Conservation (phyloP, 2,888 invertebrate species). For the Notodonta dromedarius region DNA sequence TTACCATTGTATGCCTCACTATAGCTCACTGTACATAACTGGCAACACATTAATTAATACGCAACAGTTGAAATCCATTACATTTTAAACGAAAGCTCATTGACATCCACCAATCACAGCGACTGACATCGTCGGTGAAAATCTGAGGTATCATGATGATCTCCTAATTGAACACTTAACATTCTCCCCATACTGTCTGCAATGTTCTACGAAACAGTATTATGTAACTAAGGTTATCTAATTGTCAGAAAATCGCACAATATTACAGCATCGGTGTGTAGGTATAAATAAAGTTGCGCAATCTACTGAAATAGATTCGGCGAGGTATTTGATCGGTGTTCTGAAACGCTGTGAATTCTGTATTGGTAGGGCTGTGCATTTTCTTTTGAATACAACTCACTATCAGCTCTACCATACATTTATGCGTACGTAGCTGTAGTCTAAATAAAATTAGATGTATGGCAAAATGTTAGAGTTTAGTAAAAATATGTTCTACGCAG, state of each 20-base stretch:
- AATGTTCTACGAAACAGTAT: constrained; percentile 14
- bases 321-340: constrained; percentile 23
- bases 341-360: constrained; percentile 14
- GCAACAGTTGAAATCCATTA: neutral
- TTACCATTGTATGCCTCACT: too few species aligned
- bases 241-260: constrained; percentile 8
- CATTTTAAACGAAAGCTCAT: neutral
- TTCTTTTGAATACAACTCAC: neutral
- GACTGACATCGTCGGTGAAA: neutral
- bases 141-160: neutral
- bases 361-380: constrained; percentile 24
- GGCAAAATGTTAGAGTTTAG: too few species aligned
- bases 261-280: constrained; percentile 7
- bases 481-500: too few species aligned
- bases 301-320: constrained; percentile 28
- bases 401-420: too few species aligned
- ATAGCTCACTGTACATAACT: neutral
- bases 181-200: neutral
- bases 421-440: too few species aligned
- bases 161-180: neutral
- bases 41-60: neutral
- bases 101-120: neutral
- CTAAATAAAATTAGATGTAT: too few species aligned
- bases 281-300: constrained; percentile 22
- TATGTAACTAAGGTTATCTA: constrained; percentile 14